Base-by-base conservation (phyloP, 2,888 invertebrate species). In the Xestobium rufovillosum region DNA sequence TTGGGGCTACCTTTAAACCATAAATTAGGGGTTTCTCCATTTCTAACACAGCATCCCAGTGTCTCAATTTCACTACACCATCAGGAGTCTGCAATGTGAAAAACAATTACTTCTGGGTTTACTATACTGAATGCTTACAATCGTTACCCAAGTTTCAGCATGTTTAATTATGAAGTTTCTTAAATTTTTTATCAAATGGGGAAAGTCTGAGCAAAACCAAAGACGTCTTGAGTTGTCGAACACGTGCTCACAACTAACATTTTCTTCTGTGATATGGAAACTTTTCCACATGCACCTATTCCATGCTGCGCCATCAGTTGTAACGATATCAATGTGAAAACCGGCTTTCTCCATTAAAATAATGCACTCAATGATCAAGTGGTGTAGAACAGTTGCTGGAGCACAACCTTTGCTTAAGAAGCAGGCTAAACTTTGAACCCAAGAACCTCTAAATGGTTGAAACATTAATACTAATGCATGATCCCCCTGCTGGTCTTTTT, bases 131-230 rank as follows among this genome's bases (percentile, higher is more conserved):
- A n/a, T n/a, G n/a, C n/a, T n/a, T n/a, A n/a, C n/a, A n/a, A n/a
- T n/a, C n/a, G n/a, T n/a, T n/a, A n/a, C n/a, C n/a, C n/a, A n/a
- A n/a, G n/a, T n/a, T n/a, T n/a, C n/a, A n/a, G n/a, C n/a, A n/a
- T n/a, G n/a, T n/a, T n/a, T n/a, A n/a, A n/a, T n/a, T n/a, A n/a
- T n/a, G n/a, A n/a, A n/a, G n/a, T 38, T 41, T 26, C 38, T 12
- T 11, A 38, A 16, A 26, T 34, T 34, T 38, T 41, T 41, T 6
- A 38, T 33, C 9, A 39, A 10, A 13, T 42, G 42, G 8, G 42
- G 42, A 19, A 40, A 40, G 34, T 47, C 44, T 2, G 44, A 52
- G 6, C 43, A n/a, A n/a, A n/a, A n/a, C n/a, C n/a, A n/a, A n/a
- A n/a, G n/a, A n/a, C n/a, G n/a, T n/a, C n/a, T n/a, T 2, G 32